Evolutionary conservation across 2,113 vertebrate species (phyloP).

Genomic region (Oryzias curvinotus): DNA sequence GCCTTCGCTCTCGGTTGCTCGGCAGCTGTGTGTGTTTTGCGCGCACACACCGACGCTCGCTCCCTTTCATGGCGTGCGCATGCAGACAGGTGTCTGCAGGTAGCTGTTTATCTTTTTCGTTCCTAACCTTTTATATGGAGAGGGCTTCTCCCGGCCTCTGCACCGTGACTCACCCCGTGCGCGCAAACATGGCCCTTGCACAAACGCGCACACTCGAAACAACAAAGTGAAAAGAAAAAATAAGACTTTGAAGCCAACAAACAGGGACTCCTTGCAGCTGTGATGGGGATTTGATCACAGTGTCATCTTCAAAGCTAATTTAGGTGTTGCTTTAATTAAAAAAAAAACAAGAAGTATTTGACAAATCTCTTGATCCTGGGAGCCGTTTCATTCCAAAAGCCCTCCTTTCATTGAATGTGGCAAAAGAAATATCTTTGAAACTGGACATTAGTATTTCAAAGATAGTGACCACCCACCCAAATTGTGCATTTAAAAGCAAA

Average conservation of each 20-base stretch:
- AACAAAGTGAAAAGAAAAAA: conserved; percentile 68
- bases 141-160: conserved; percentile 44
- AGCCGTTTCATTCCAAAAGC: conserved; percentile 54
- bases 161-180: conserved; percentile 19
- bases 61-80: conserved; percentile 48
- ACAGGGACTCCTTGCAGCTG: conserved; percentile 64
- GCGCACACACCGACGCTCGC: conserved; percentile 11
- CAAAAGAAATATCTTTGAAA: conserved; percentile 54
- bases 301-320: conserved; percentile 67
- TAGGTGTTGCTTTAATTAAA: conserved; percentile 65
- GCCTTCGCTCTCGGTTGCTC: conserved; percentile 40
- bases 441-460: conserved; percentile 66
- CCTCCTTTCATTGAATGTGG: conserved; percentile 37
- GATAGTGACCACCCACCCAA: conserved; percentile 34
- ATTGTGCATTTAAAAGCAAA: not conserved
- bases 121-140: conserved; percentile 72
- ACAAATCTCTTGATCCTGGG: conserved; percentile 59
- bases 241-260: conserved; percentile 67
- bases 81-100: conserved; percentile 80
- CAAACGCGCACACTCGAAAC: conserved; percentile 43
- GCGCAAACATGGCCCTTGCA: conserved; percentile 1
- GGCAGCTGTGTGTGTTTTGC: conserved; percentile 49
- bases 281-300: conserved; percentile 55
- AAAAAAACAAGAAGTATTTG: conserved; percentile 53
- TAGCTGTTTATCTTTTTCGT: conserved; percentile 76